Conservation (phyloP, 2,888 invertebrate genomes). For the Diadromus collaris region DNA sequence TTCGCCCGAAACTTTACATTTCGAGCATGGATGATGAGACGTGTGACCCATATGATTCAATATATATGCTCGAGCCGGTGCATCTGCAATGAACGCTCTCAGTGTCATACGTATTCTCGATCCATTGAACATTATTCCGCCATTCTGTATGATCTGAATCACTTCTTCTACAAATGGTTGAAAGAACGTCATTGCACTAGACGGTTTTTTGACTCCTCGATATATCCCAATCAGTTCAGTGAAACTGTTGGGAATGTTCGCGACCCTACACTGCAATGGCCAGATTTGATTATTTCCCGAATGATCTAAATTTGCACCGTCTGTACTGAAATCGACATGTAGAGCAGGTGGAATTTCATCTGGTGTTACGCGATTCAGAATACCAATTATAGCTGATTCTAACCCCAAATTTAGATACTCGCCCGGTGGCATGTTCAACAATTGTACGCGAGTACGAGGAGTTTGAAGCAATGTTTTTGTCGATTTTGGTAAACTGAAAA, state of each 20-base stretch:
- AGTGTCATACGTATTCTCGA: slow-evolving; percentile 41
- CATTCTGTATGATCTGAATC: slow-evolving; percentile 41
- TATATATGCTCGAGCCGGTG: slow-evolving; percentile 62
- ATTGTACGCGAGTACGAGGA: slow-evolving; percentile 20
- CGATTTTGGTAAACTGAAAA: slow-evolving; percentile 47
- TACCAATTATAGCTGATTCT: slow-evolving; percentile 30
- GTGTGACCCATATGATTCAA: slow-evolving; percentile 59
- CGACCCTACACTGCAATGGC: slow-evolving; percentile 62
- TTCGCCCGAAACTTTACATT: slow-evolving; percentile 56
- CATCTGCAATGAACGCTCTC: slow-evolving; percentile 61
- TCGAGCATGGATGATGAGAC: slow-evolving; percentile 59
- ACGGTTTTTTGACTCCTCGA: slow-evolving; percentile 23
- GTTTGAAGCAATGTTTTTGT: slow-evolving; percentile 45
- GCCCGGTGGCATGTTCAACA: slow-evolving; percentile 31
- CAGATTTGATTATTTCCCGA: slow-evolving; percentile 56
- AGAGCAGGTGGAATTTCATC: slow-evolving; percentile 35
- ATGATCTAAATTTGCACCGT: slow-evolving; percentile 47
- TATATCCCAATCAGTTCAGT: slow-evolving; percentile 60
- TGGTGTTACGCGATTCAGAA: slow-evolving; percentile 14
- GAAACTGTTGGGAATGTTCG: slow-evolving; percentile 41
- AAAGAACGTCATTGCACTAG: slow-evolving; percentile 48
- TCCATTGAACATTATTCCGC: slow-evolving; percentile 42
- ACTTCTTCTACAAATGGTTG: slow-evolving; percentile 45
- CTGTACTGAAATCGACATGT: slow-evolving; percentile 54
- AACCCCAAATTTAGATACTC: slow-evolving; percentile 56